Percentiles rank a stretch among this genome's conserved stretches.
Evolutionary conservation across 2,113 vertebrate species (phyloP).

Genomic region (Saguinus midas): DNA sequence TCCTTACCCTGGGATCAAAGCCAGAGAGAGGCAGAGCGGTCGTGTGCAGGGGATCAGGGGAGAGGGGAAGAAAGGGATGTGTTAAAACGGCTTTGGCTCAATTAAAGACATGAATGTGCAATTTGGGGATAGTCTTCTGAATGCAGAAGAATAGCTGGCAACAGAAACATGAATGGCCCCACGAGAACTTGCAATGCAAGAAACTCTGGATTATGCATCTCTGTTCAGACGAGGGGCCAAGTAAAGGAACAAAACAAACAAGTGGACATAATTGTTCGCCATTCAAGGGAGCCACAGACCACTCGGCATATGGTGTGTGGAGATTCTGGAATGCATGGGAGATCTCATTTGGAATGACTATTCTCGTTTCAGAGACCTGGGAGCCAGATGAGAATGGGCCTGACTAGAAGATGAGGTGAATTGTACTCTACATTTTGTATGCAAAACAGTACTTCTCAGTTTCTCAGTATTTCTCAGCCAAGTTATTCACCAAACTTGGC

Average conservation of each 20-base stretch:
- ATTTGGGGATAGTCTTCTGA: slow-evolving; percentile 52
- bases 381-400: slow-evolving; percentile 35
- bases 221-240: slow-evolving; percentile 41
- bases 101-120: slow-evolving; percentile 37
- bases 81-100: neutral
- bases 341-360: neutral
- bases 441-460: slow-evolving; percentile 14
- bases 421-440: neutral
- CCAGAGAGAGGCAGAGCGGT: slow-evolving; percentile 38
- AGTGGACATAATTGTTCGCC: slow-evolving; percentile 36
- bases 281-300: slow-evolving; percentile 10
- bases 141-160: slow-evolving; percentile 52
- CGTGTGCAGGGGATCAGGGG: neutral
- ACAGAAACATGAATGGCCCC: slow-evolving; percentile 31
- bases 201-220: slow-evolving; percentile 26
- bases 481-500: slow-evolving; percentile 25
- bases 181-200: slow-evolving; percentile 1
- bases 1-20: slow-evolving; percentile 63
- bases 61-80: neutral
- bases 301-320: neutral
- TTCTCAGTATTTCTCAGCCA: neutral
- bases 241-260: slow-evolving; percentile 54
- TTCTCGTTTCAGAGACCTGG: slow-evolving; percentile 54
- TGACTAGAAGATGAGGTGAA: neutral
- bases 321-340: slow-evolving; percentile 6